Evolutionary conservation across 2,797 vertebrate genomes (phyloP), one percentile per base, ranked within the genome.

Genomic region (Steatocranus sp.): DNA sequence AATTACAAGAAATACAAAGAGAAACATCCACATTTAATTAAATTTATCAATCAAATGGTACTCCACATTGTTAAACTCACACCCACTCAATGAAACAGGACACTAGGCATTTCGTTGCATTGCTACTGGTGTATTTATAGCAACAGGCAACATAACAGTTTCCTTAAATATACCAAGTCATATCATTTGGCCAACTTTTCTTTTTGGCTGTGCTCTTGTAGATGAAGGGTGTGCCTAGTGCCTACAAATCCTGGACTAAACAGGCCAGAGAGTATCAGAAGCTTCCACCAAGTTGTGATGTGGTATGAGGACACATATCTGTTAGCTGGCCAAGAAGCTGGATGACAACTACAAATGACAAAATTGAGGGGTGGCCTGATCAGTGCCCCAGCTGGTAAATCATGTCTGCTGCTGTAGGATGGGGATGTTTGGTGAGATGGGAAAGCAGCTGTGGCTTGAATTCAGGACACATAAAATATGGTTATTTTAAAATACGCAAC

Each of bases 281-380:
- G 78, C 83, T 53, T 79, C 68, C 84, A 53, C 56, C 1, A 50
- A 81, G 80, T 66, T 68, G 86, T 80, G 76, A 84, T 80, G 80
- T 18, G 81, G 82, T 56, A 89, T 85, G 84, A 87, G 85, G 84
- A 94, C 89, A 92, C 90, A 92, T 94, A 90, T 85, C 87, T 88
- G 88, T 58, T 27, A 0, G 10, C 14, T 1, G 9, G 83, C 92
- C 90, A 91, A 91, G 77, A 82, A 32, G 46, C 66, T 46, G 75
- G 86, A 89, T 32, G 87, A 86, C 78, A 86, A 85, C 90, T 91
- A 90, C 85, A 83, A 88, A 86, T 38, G 88, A 75, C 83, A 50
- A 34, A 78, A 82, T 58, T 5, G 15, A 56, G 61, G 66, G 63
- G 77, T 25, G 81, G 84, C 53, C 68, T 17, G 86, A 91, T 85